Percentiles rank a stretch among this genome's conserved stretches.
phyloP scores from a whole-genome alignment of 2,888 invertebrate genomes.

The Drosophila buzzatii region DNA sequence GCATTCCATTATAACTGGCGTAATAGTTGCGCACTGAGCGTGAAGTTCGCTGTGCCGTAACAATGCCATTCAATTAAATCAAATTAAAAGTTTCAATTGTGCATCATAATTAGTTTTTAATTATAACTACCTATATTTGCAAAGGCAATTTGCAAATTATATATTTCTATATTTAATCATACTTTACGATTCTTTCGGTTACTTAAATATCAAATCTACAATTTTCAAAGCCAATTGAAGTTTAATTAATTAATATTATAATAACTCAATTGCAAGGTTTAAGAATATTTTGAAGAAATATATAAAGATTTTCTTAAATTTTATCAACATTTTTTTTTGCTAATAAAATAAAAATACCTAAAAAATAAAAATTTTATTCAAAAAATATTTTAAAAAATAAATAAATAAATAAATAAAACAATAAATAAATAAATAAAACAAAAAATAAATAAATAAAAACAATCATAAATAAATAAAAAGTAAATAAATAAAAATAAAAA shows the following conservation, averaged over 20 bases:
- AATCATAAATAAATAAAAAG: too few relatives aligned
- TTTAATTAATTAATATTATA: not conserved
- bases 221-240: not conserved
- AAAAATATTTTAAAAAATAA: too few relatives aligned
- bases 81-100: constrained; percentile 52
- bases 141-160: constrained; percentile 31
- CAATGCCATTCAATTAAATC: constrained; percentile 68
- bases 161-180: not conserved
- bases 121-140: constrained; percentile 4
- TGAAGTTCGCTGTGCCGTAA: constrained; percentile 66
- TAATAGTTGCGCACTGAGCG: constrained; percentile 69
- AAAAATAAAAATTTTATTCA: too few relatives aligned
- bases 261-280: not conserved
- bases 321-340: not conserved
- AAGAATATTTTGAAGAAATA: not conserved
- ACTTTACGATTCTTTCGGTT: not conserved
- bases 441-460: too few relatives aligned
- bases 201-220: constrained; percentile 2
- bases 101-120: constrained; percentile 29
- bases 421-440: too few relatives aligned
- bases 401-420: too few relatives aligned
- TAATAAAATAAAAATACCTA: not conserved
- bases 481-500: too few relatives aligned
- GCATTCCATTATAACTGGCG: constrained; percentile 28
- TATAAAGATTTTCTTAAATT: not conserved